phyloP scores from a whole-genome alignment of 35 echinoderm and acorn worm species.

The Apostichopus japonicus region DNA sequence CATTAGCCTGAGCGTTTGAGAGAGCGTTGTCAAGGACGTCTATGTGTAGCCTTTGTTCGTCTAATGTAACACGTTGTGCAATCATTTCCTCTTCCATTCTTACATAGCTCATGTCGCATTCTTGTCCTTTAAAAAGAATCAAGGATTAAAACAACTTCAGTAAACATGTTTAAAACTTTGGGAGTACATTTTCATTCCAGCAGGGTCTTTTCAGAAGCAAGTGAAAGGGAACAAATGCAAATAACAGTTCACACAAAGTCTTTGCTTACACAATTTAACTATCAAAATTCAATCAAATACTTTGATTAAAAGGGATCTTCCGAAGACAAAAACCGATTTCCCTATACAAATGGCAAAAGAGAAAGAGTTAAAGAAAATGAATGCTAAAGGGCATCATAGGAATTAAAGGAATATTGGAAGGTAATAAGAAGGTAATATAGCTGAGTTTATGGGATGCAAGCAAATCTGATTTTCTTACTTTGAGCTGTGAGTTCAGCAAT shows the following conservation, averaged over 20 bases:
- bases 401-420: background rate
- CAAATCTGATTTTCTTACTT: slow-evolving; percentile 55
- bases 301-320: background rate
- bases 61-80: slow-evolving; percentile 76
- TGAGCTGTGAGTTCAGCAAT: slow-evolving; percentile 66
- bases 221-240: no score
- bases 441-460: background rate
- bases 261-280: background rate
- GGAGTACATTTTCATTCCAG: no score
- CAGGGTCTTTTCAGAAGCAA: no score
- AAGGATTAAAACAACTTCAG: no score
- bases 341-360: background rate
- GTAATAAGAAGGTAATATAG: background rate
- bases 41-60: slow-evolving; percentile 89
- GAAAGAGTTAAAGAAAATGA: background rate
- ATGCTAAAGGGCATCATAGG: background rate
- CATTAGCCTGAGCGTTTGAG: slow-evolving; percentile 97
- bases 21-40: slow-evolving; percentile 93
- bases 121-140: slow-evolving; percentile 63
- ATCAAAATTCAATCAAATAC: background rate
- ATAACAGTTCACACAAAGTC: no score
- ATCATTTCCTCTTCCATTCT: slow-evolving; percentile 81
- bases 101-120: slow-evolving; percentile 71
- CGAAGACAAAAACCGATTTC: background rate
- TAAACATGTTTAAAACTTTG: no score